Percentiles rank a stretch among this genome's conserved stretches.
phyloP scores from a whole-genome alignment of 2,888 invertebrate genomes.

The Dasypogon diadema region DNA sequence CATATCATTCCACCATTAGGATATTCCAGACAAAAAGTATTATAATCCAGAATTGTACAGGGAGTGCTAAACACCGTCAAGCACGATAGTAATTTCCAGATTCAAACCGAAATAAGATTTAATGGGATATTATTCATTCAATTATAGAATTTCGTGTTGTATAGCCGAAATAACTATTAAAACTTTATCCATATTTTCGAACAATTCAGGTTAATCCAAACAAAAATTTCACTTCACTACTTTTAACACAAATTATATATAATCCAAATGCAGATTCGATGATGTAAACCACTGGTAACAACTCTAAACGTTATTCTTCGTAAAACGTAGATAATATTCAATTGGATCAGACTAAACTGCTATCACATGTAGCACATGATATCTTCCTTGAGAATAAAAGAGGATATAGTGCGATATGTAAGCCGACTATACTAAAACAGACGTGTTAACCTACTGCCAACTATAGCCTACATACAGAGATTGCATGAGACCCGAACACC shows the following conservation, averaged over 20 bases:
- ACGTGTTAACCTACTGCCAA: conserved; percentile 39
- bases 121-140: too few relatives aligned
- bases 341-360: neutral
- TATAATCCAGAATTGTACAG: too few relatives aligned
- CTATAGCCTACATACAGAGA: conserved; percentile 31
- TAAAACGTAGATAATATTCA: neutral
- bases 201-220: too few relatives aligned
- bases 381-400: neutral
- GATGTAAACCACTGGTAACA: neutral
- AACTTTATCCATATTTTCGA: too few relatives aligned
- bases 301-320: neutral
- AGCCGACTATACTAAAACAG: conserved; percentile 25
- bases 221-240: neutral
- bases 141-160: too few relatives aligned
- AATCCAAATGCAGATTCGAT: neutral
- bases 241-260: neutral
- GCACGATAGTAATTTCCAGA: too few relatives aligned
- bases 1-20: too few relatives aligned
- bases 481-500: conserved; percentile 12
- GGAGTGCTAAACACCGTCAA: too few relatives aligned
- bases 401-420: conserved; percentile 1
- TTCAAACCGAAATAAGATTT: too few relatives aligned
- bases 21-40: too few relatives aligned
- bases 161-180: too few relatives aligned
- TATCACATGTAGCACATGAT: conserved; percentile 19